Percentiles rank a stretch among this genome's conserved stretches.
phyloP scores from a whole-genome alignment of 2,113 vertebrate genomes.

The Formicarius rufipectus region DNA sequence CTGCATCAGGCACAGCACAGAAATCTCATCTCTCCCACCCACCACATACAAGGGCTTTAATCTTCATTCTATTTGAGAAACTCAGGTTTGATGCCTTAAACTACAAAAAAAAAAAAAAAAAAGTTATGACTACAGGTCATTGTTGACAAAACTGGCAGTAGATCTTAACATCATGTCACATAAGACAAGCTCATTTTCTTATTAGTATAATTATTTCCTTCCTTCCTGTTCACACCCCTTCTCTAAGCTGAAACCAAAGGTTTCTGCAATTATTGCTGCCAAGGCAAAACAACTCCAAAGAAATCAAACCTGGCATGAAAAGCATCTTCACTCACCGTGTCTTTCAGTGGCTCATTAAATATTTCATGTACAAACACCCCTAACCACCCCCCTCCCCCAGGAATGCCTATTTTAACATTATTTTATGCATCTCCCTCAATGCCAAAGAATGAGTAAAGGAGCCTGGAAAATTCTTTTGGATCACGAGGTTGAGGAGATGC shows the following conservation, averaged over 20 bases:
- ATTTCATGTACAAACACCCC: background rate
- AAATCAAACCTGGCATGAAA: background rate
- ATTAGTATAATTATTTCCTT: conserved; percentile 21
- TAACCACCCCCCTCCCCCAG: background rate
- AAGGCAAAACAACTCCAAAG: background rate
- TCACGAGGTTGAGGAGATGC: background rate
- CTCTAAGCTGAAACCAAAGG: background rate
- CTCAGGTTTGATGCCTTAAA: background rate
- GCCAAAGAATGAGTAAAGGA: background rate
- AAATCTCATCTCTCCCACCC: background rate
- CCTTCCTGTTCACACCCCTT: background rate
- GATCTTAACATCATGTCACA: background rate
- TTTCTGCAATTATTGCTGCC: background rate
- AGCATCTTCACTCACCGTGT: background rate
- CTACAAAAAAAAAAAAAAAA: background rate
- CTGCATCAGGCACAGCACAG: too few species aligned
- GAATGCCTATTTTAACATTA: background rate
- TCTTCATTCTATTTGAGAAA: background rate
- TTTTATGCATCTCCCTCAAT: background rate
- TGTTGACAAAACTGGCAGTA: background rate
- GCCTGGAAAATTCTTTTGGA: conserved; percentile 1
- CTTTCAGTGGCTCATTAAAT: background rate
- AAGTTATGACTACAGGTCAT: background rate
- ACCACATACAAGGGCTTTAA: background rate
- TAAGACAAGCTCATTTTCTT: background rate